Evolutionary conservation across 1,140 invertebrate species (phyloP).

Genomic region (Pachypeltis micranthus): DNA sequence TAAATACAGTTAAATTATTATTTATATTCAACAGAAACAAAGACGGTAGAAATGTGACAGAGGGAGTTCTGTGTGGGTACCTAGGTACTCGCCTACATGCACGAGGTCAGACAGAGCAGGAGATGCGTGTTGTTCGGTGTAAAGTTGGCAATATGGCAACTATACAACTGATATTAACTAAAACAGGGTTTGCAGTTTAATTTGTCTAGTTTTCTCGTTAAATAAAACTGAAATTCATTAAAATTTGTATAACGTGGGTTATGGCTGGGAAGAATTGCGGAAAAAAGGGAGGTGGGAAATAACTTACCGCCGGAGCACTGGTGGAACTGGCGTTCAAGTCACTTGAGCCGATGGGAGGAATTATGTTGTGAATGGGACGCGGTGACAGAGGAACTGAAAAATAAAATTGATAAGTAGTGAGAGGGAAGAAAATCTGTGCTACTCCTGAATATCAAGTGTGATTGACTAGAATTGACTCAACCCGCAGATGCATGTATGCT

Average conservation of each 20-base stretch:
- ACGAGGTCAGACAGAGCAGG: too few relatives aligned
- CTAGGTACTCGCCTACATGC: too few relatives aligned
- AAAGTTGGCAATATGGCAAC: too few relatives aligned
- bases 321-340: not conserved
- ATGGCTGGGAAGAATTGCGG: not conserved
- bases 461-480: slow-evolving; percentile 11
- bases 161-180: too few relatives aligned
- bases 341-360: slow-evolving; percentile 35
- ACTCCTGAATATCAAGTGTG: not conserved
- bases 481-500: not conserved
- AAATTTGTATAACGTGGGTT: not conserved
- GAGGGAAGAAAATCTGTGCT: slow-evolving; percentile 24
- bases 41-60: too few relatives aligned
- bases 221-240: not conserved
- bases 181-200: not conserved
- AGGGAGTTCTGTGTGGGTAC: too few relatives aligned
- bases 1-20: too few relatives aligned
- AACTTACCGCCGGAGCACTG: slow-evolving; percentile 5
- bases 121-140: too few relatives aligned
- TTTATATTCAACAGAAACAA: too few relatives aligned
- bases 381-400: slow-evolving; percentile 41
- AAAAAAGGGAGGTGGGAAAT: not conserved
- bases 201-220: not conserved
- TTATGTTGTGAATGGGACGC: slow-evolving; percentile 46
- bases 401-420: too few relatives aligned